Base-by-base conservation (phyloP, 2,888 invertebrate genomes). In the Stramonita haemastoma region DNA sequence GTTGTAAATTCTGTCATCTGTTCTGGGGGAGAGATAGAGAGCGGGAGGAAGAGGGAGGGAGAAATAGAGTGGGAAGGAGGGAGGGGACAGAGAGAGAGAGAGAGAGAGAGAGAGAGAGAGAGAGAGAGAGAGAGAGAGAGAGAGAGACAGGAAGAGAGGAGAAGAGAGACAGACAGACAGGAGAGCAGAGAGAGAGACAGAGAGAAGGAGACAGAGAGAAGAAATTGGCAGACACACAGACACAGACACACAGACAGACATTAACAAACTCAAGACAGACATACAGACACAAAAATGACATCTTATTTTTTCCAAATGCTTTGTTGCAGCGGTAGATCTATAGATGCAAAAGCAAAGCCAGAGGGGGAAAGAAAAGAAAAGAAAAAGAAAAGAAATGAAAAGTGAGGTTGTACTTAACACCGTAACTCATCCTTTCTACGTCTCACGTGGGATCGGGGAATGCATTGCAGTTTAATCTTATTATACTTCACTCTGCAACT, bases 231-330 rank as follows among this genome's bases (percentile, higher is more conserved):
- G 73, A 36, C 32, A 29, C 29, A 84, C n/a, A 46, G 34, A 73
- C 15, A 56, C 22, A 70, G 17, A 83, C 13, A 87, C 70, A 85
- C 26, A 87, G 84, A 84, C 26, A 90, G 0, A 87, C 22, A 87
- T 5, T 36, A n/a, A n/a, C n/a, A n/a, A n/a, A n/a, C n/a, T n/a
- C n/a, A n/a, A n/a, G n/a, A n/a, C 8, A 87, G 84, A 84, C 15
- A 84, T 26, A 84, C 15, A 66, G 85, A 73, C 46, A 73, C 77
- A 88, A 79, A 88, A 46, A 13, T n/a, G n/a, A n/a, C n/a, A n/a
- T n/a, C n/a, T n/a, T n/a, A n/a, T n/a, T n/a, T n/a, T n/a, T n/a
- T n/a, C n/a, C n/a, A n/a, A n/a, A n/a, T n/a, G n/a, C n/a, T n/a
- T n/a, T n/a, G n/a, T n/a, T n/a, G n/a, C n/a, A n/a, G n/a, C n/a